Percentiles rank a stretch among this genome's conserved stretches.
These are phyloP conservation scores for Temnothorax curvispinosus DNA, from an alignment of 1,140 invertebrate genomes.

Conservation along the genomic window DNA sequence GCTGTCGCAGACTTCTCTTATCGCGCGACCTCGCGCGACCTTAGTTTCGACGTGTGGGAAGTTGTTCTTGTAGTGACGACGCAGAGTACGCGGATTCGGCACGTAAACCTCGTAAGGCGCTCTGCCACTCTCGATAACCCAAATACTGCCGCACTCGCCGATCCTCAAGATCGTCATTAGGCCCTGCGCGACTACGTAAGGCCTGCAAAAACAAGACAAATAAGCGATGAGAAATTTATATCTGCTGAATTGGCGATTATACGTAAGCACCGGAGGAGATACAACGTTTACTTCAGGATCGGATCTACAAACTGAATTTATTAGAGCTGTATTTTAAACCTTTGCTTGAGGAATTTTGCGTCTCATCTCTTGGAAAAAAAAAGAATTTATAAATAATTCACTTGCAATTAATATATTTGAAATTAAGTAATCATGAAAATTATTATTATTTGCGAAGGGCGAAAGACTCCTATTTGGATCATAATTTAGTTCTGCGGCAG, in stretches of 20 bases:
- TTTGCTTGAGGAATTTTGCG: neutral
- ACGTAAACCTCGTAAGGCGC: slow-evolving; percentile 85
- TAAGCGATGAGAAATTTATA: neutral
- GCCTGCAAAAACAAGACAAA: slow-evolving; percentile 75
- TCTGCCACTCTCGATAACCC: slow-evolving; percentile 85
- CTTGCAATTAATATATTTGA: slow-evolving; percentile 5
- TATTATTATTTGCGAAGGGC: neutral
- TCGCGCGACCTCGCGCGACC: slow-evolving; percentile 70
- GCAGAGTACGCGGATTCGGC: slow-evolving; percentile 79
- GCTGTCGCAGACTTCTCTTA: slow-evolving; percentile 77
- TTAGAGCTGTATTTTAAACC: neutral
- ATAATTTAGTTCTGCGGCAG: too few species aligned
- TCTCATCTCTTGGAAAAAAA: neutral
- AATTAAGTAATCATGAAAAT: neutral
- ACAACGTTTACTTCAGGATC: neutral
- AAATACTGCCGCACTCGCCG: slow-evolving; percentile 85
- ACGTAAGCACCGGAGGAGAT: neutral
- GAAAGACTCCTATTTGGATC: neutral
- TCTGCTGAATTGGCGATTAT: neutral
- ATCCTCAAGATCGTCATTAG: slow-evolving; percentile 84
- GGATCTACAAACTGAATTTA: neutral
- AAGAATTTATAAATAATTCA: slow-evolving; percentile 11
- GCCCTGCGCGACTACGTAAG: slow-evolving; percentile 84
- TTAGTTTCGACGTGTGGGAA: slow-evolving; percentile 67
- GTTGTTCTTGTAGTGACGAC: slow-evolving; percentile 80